phyloP scores from a whole-genome alignment of 2,113 vertebrate species.

The Chloroceryle aenea region DNA sequence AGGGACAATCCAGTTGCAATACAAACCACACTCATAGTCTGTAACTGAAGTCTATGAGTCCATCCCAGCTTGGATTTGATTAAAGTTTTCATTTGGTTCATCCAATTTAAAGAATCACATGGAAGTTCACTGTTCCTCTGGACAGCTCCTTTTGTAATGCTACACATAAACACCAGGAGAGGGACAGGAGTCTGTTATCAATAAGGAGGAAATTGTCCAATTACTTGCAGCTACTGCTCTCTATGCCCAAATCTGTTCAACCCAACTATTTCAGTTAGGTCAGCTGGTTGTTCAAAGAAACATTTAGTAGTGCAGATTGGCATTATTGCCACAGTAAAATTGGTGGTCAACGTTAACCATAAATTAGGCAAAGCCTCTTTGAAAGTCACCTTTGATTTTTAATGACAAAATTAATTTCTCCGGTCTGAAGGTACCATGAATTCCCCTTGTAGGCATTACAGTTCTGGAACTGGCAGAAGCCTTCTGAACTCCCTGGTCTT shows the following conservation, averaged over 20 bases:
- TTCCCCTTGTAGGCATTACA: background rate
- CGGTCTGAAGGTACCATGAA: background rate
- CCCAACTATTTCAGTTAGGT: background rate
- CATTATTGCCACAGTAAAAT: background rate
- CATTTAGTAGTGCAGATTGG: background rate
- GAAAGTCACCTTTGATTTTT: background rate
- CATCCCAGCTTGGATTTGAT: background rate
- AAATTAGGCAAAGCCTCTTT: background rate
- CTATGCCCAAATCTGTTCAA: background rate
- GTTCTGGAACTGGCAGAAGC: background rate
- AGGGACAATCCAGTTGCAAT: fast-evolving
- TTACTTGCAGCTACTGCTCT: background rate
- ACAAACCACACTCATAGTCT: background rate
- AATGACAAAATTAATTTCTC: background rate
- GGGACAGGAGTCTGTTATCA: background rate
- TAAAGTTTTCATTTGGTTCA: background rate
- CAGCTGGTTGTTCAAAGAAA: background rate
- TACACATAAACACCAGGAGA: background rate
- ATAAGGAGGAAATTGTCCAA: background rate
- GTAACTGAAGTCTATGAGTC: fast-evolving
- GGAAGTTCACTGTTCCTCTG: background rate
- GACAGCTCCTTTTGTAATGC: background rate
- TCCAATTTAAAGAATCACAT: background rate
- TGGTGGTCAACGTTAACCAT: background rate
- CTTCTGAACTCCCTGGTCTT: background rate